Percentiles rank a stretch among this genome's conserved stretches.
phyloP scores from a whole-genome alignment of 35 echinoderm and acorn worm genomes.

The Diadema setosum region DNA sequence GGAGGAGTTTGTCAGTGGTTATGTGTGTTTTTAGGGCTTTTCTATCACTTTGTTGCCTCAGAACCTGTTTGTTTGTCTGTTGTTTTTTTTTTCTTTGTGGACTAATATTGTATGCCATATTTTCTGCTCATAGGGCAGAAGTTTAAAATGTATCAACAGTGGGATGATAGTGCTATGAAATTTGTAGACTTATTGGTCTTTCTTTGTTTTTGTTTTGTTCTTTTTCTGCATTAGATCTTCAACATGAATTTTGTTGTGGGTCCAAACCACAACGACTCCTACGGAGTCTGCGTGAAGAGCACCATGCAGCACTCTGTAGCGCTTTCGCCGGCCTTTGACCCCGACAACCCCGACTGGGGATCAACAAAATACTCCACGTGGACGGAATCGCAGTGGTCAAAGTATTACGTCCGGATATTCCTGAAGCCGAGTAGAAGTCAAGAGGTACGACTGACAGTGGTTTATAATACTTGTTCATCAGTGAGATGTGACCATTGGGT shows the following conservation, averaged over 20 bases:
- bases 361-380: conserved; percentile 89
- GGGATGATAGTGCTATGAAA: background rate
- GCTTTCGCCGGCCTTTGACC: conserved; percentile 79
- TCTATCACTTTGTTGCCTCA: too few relatives aligned
- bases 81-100: too few relatives aligned
- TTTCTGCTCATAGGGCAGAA: too few relatives aligned
- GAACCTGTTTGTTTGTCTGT: too few relatives aligned
- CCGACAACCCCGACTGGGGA: conserved; percentile 59
- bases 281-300: conserved; percentile 71
- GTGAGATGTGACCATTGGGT: too few relatives aligned
- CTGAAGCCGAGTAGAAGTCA: conserved; percentile 76
- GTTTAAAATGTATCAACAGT: background rate
- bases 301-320: conserved; percentile 36
- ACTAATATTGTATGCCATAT: too few relatives aligned
- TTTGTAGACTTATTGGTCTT: background rate
- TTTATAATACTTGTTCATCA: too few relatives aligned
- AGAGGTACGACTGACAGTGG: conserved; percentile 52
- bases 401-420: conserved; percentile 53
- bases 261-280: background rate
- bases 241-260: conserved; percentile 7
- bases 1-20: too few relatives aligned
- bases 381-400: conserved; percentile 72
- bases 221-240: conserved; percentile 13
- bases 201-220: too few relatives aligned
- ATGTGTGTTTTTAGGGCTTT: too few relatives aligned